These are phyloP conservation scores for Pelobates cultripes DNA, from an alignment of 2,797 vertebrate genomes.

Conservation along the genomic window DNA sequence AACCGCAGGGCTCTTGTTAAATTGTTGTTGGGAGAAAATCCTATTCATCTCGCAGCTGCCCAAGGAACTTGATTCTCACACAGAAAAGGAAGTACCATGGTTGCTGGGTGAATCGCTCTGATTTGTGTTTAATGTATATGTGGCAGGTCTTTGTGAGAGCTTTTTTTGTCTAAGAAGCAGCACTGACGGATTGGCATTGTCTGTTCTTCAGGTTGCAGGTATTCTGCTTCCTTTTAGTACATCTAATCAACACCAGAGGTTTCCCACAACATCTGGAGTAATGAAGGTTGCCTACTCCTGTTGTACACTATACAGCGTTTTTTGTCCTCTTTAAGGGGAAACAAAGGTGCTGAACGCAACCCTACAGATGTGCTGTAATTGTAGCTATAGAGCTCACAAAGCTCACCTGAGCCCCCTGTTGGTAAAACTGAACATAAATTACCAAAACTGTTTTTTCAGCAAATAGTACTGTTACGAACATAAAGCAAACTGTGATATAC, in stretches of 20 bases:
- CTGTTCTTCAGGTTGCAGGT: background rate
- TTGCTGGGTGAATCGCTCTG: background rate
- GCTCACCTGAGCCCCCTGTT: constrained; percentile 66
- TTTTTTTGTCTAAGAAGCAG: background rate
- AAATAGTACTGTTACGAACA: too few relatives aligned
- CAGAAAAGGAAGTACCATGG: background rate
- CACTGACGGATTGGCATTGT: background rate
- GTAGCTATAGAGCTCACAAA: background rate
- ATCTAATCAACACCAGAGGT: background rate
- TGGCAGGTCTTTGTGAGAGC: constrained; percentile 12
- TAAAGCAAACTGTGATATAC: too few relatives aligned
- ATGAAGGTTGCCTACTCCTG: too few relatives aligned
- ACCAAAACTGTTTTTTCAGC: too few relatives aligned
- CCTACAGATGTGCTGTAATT: background rate
- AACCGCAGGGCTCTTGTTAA: constrained; percentile 1
- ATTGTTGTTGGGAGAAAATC: background rate
- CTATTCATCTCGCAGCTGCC: constrained; percentile 9
- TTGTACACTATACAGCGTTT: constrained; percentile 13
- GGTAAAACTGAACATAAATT: constrained; percentile 36
- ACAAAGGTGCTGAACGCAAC: constrained; percentile 13
- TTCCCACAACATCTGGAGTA: too few relatives aligned
- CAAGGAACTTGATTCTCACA: background rate
- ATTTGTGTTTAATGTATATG: background rate
- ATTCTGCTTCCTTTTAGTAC: background rate
- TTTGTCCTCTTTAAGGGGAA: constrained; percentile 5